phyloP scores from a whole-genome alignment of 2,888 invertebrate species.

The Iphiclides podalirius region DNA sequence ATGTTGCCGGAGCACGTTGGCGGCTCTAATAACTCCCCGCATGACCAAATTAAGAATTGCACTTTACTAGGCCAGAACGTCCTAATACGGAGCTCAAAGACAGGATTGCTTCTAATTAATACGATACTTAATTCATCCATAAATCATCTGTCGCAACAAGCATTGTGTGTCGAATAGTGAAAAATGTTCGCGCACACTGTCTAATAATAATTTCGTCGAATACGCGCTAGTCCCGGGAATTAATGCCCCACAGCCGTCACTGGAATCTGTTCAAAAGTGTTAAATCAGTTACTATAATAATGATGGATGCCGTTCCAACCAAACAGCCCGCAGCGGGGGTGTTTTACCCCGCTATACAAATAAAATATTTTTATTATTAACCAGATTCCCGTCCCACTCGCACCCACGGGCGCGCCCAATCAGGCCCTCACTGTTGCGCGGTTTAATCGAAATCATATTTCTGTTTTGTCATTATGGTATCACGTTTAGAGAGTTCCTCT shows the following conservation, averaged over 20 bases:
- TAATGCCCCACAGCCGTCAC: conserved; percentile 56
- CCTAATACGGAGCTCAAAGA: conserved; percentile 50
- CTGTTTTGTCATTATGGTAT: conserved; percentile 80
- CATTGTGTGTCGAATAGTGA: neutral
- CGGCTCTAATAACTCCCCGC: conserved; percentile 55
- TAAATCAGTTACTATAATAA: conserved; percentile 80
- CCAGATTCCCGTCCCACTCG: conserved; percentile 59
- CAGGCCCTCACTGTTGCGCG: conserved; percentile 54
- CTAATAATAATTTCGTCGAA: conserved; percentile 16
- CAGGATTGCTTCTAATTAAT: conserved; percentile 38
- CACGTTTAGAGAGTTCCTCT: conserved; percentile 76
- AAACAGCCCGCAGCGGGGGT: conserved; percentile 79
- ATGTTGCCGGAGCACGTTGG: conserved; percentile 37
- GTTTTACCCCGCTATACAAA: conserved; percentile 79
- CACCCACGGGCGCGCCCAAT: conserved; percentile 49
- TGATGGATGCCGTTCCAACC: conserved; percentile 75
- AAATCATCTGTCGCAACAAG: neutral
- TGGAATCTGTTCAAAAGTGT: conserved; percentile 78
- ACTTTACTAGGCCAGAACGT: conserved; percentile 47
- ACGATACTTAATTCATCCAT: conserved; percentile 20
- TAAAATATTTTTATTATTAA: conserved; percentile 80
- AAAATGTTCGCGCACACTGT: neutral
- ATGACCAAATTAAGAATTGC: conserved; percentile 56
- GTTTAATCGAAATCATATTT: conserved; percentile 80
- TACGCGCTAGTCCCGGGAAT: conserved; percentile 45